Conservation (phyloP, 2,797 vertebrate genomes). For the Tarsius wallacei region DNA sequence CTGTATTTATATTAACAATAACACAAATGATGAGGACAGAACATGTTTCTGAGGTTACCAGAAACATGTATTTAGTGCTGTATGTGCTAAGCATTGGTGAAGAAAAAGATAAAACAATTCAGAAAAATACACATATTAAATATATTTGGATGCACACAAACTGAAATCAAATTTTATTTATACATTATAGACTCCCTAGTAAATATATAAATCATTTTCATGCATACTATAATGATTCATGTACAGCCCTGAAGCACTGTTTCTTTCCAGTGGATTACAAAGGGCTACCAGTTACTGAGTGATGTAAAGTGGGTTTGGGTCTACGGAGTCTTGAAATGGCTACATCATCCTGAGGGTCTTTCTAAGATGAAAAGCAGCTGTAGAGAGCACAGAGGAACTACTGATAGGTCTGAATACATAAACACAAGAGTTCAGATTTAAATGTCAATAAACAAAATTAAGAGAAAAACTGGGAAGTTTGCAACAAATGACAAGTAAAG, state of each 20-base stretch:
- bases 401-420: background rate
- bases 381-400: background rate
- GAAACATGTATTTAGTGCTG: background rate
- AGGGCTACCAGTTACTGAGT: background rate
- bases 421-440: conserved; percentile 33
- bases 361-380: background rate
- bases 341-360: background rate
- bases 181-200: background rate
- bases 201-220: background rate
- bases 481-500: background rate
- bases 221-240: background rate
- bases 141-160: background rate
- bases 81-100: conserved; percentile 32
- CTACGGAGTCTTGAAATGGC: background rate
- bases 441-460: conserved; percentile 7
- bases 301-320: background rate
- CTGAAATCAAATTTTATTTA: conserved; percentile 29
- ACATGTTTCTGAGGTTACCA: background rate
- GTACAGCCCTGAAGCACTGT: background rate
- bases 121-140: conserved; percentile 21
- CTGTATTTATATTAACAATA: background rate
- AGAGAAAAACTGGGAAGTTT: background rate
- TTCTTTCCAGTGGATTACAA: background rate
- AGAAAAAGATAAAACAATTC: conserved; percentile 60
- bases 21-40: background rate